phyloP scores from a whole-genome alignment of 92 coral and sea anemone genomes.

The Epizoanthus fatuus region DNA sequence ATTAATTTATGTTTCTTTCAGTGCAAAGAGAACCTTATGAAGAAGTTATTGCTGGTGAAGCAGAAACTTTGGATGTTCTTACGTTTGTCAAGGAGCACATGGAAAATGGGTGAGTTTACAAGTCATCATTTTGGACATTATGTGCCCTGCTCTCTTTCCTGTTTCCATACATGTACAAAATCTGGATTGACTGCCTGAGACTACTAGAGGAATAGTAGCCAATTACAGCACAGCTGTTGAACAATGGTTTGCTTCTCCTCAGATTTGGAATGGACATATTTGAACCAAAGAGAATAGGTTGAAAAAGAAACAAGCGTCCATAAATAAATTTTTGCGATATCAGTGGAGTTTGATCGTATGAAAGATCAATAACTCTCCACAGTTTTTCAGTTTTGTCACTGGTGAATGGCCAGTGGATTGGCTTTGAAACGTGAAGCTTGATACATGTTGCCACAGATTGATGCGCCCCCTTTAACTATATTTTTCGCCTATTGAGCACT shows the following conservation, averaged over 20 bases:
- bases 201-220: not conserved
- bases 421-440: too few species aligned
- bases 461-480: too few species aligned
- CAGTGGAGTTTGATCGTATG: too few species aligned
- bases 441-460: too few species aligned
- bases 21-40: constrained; percentile 68
- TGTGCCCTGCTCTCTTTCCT: not conserved
- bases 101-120: constrained; percentile 86
- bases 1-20: constrained; percentile 5
- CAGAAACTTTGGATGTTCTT: constrained; percentile 92
- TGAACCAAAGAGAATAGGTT: too few species aligned
- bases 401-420: too few species aligned
- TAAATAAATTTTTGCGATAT: too few species aligned
- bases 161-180: too few species aligned
- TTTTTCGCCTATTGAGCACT: too few species aligned
- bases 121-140: not conserved
- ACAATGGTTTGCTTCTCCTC: too few species aligned
- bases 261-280: too few species aligned
- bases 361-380: not conserved
- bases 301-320: too few species aligned
- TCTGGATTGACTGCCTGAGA: not conserved
- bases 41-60: constrained; percentile 94
- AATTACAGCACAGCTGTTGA: not conserved
- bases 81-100: constrained; percentile 96
- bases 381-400: not conserved